These are phyloP conservation scores for Ibidorhyncha struthersii DNA, from an alignment of 2,113 vertebrate species.

Conservation along the genomic window DNA sequence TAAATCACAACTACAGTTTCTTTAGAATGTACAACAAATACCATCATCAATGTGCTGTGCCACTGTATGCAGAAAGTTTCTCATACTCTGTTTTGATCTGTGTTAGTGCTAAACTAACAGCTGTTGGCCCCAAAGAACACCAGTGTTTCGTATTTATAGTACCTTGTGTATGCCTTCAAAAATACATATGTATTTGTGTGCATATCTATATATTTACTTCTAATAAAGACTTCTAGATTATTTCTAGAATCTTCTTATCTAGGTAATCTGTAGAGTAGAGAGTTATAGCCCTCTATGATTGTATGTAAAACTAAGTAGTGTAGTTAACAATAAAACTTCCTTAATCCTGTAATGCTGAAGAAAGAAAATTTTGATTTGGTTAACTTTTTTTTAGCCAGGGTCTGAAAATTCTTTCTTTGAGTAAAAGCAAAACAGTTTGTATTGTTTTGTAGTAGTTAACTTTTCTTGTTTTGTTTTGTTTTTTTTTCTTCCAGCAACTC, in stretches of 20 bases:
- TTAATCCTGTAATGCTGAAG: neutral
- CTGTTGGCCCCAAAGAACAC: neutral
- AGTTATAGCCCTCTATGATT: neutral
- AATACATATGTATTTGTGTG: neutral
- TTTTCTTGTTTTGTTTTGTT: neutral
- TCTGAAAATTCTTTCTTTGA: neutral
- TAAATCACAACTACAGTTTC: neutral
- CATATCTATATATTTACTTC: neutral
- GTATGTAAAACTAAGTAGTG: neutral
- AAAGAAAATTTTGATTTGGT: neutral
- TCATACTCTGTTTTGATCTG: neutral
- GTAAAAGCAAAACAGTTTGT: neutral
- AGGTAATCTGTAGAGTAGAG: neutral
- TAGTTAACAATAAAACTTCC: neutral
- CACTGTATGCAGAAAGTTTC: neutral
- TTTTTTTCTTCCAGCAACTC: neutral
- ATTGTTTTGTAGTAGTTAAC: neutral
- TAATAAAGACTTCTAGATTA: neutral
- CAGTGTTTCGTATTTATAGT: neutral
- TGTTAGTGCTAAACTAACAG: neutral
- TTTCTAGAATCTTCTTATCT: neutral
- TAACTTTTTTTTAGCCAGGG: neutral
- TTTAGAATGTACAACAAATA: neutral
- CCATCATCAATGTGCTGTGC: neutral
- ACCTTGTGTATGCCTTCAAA: neutral